Base-by-base conservation (phyloP, 2,888 invertebrate species). In the Hecatera dysodea region DNA sequence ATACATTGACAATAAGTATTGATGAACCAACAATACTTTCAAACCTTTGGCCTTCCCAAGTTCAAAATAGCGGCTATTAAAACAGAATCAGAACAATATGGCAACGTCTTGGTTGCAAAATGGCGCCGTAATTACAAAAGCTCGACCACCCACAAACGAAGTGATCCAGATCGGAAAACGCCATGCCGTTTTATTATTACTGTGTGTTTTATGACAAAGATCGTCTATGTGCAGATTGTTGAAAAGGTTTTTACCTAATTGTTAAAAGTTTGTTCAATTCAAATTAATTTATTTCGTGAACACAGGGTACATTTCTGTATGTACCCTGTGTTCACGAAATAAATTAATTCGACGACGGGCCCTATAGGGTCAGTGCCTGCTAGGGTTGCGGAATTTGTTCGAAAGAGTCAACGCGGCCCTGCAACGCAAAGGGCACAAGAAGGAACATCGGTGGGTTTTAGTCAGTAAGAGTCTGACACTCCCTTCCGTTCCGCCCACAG, bases 151-250 rank as follows among this genome's bases (percentile, higher is more conserved):
- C 80, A 83, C 83, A 67, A 71, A 55, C 67, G 55, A 59, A 80
- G 60, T 75, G 75, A 84, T 75, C 80, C 78, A 75, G 67, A 81
- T 85, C 64, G 67, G 70, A 72, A 81, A 75, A 73, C 70, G 75
- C 70, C 67, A 72, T 85, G 61, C 44, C 44, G 74, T 62, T 79
- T 57, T 77, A 57, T 67, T 81, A 75, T 76, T 68, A 52, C 67
- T 75, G 64, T 78, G 39, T 71, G 55, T 63, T 68, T 70, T 36
- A 39, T 33, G 33, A 0, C 81, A 75, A 53, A 83, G 75, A 80
- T 48, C 15, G 36, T 6, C 19, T n/a, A 1, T 19, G 11, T 29
- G 15, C 1, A 75, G 61, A 67, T 12, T 7, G 19, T 56, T 19
- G 1, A 50, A 3, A 46, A 22, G 36, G 19, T 70, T 71, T 56